Evolutionary conservation across 2,113 vertebrate genomes (phyloP).

Genomic region (Eurystomus gularis): DNA sequence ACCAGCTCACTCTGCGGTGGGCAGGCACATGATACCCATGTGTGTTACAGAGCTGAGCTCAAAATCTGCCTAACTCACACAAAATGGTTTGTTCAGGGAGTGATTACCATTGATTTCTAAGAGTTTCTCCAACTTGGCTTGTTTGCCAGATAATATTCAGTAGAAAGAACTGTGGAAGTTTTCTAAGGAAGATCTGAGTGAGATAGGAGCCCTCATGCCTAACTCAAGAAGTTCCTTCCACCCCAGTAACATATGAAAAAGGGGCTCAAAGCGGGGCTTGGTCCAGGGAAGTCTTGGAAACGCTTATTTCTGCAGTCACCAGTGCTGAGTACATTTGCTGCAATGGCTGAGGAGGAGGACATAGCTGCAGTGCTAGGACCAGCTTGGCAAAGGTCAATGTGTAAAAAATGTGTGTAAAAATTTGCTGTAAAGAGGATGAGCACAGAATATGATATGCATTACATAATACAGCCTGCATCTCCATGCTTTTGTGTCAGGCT

Average conservation of each 20-base stretch:
- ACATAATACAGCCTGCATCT: neutral
- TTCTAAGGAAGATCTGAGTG: neutral
- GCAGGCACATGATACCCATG: accelerated
- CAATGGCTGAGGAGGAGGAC: neutral
- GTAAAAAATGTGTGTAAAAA: neutral
- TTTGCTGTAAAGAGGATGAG: neutral
- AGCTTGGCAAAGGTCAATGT: neutral
- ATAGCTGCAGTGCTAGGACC: neutral
- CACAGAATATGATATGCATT: neutral
- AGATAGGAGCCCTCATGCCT: neutral
- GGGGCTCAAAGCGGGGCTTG: neutral
- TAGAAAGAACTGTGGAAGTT: neutral
- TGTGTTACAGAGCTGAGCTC: neutral
- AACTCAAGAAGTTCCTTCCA: neutral
- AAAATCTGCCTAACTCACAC: neutral
- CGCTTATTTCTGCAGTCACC: neutral
- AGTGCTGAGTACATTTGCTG: neutral
- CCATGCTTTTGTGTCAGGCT: neutral
- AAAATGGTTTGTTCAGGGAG: neutral
- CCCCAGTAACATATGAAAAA: neutral
- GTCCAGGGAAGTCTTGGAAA: neutral
- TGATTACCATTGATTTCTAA: neutral
- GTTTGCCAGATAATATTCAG: neutral
- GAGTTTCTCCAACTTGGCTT: neutral
- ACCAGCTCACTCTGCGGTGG: neutral